These are phyloP conservation scores for Hemibagrus wyckioides DNA, from an alignment of 2,113 vertebrate genomes.

Conservation along the genomic window DNA sequence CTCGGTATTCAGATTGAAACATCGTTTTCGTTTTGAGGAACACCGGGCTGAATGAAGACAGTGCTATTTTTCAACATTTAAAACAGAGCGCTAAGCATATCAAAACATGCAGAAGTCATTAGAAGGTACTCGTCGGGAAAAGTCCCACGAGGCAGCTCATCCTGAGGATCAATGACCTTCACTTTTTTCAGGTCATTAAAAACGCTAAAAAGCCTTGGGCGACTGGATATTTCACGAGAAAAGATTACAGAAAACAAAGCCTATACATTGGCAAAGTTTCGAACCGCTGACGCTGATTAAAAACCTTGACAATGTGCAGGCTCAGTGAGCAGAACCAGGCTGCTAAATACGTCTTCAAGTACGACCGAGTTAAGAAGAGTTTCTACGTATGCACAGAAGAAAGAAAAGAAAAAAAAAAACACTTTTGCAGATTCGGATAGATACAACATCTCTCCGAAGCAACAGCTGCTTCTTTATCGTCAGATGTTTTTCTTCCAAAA, in stretches of 20 bases:
- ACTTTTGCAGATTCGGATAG: constrained; percentile 1
- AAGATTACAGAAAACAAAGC: constrained; percentile 10
- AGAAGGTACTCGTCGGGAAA: not conserved
- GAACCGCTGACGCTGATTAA: not conserved
- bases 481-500: not conserved
- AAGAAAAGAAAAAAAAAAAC: not conserved
- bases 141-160: not conserved
- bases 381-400: not conserved
- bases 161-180: constrained; percentile 7
- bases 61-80: not conserved
- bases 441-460: not conserved
- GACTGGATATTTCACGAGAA: not conserved
- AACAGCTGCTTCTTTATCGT: constrained; percentile 11
- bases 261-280: not conserved
- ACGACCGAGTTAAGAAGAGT: not conserved
- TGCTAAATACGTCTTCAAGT: not conserved
- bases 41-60: not conserved
- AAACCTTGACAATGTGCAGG: constrained; percentile 6
- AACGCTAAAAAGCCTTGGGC: not conserved
- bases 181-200: not conserved
- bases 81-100: not conserved
- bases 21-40: not conserved
- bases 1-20: not conserved
- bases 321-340: not conserved
- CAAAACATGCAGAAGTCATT: constrained; percentile 9